Evolutionary conservation across 1,140 invertebrate genomes (phyloP).

Genomic region (Berghia stephanieae): DNA sequence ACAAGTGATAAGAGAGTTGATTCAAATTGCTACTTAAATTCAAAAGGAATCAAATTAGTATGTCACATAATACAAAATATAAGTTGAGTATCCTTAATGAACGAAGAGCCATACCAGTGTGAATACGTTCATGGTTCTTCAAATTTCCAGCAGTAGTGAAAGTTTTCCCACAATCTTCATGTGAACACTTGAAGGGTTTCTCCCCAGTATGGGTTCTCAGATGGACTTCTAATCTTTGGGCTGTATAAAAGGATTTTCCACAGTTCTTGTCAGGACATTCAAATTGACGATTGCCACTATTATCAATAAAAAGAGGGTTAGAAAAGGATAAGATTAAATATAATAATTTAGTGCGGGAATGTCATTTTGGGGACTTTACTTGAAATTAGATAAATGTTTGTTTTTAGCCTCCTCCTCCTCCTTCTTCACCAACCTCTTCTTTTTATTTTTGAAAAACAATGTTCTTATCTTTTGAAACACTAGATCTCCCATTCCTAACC

Average conservation of each 20-base stretch:
- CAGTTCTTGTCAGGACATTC: conserved; percentile 44
- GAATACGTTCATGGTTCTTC: conserved; percentile 54
- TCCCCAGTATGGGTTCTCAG: conserved; percentile 44
- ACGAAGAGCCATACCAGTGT: conserved; percentile 46
- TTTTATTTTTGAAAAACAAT: too few species aligned
- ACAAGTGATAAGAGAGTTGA: too few species aligned
- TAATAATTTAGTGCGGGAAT: too few species aligned
- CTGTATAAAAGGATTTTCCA: conserved; percentile 52
- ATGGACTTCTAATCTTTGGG: conserved; percentile 51
- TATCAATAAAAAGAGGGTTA: background rate
- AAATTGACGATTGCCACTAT: conserved; percentile 45
- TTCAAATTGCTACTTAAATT: too few species aligned
- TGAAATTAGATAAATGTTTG: too few species aligned
- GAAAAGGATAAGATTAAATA: too few species aligned
- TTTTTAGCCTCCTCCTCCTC: too few species aligned
- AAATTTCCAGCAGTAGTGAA: conserved; percentile 59
- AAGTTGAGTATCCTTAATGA: background rate
- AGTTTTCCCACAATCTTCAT: conserved; percentile 50
- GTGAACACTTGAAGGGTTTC: conserved; percentile 44
- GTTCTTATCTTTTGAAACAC: too few species aligned
- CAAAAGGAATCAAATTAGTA: background rate
- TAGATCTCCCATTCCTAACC: too few species aligned
- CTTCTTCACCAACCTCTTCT: too few species aligned
- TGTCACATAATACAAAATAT: background rate
- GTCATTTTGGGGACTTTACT: too few species aligned